These are phyloP conservation scores for Branchinecta lindahli DNA, from an alignment of 1,140 invertebrate species.

Conservation along the genomic window DNA sequence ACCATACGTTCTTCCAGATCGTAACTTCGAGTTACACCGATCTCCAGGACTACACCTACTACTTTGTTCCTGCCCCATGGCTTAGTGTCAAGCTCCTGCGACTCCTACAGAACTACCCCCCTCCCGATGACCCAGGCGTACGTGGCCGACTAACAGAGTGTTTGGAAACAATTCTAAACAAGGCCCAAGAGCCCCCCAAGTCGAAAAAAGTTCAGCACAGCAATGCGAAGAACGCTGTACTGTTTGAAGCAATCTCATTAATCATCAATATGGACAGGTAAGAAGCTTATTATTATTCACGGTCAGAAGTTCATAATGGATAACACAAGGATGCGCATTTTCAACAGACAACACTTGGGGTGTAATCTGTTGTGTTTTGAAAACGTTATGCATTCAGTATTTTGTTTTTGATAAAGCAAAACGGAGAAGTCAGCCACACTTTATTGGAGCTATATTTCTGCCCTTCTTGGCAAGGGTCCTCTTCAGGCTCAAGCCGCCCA, in stretches of 20 bases:
- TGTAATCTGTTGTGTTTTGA: no score
- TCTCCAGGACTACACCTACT: conserved; percentile 98
- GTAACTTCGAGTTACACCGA: conserved; percentile 96
- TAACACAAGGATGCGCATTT: no score
- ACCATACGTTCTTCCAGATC: conserved; percentile 58
- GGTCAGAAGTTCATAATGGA: conserved; percentile 10
- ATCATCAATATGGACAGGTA: conserved; percentile 96
- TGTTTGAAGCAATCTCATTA: conserved; percentile 98
- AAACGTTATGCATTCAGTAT: no score
- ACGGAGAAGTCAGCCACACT: no score
- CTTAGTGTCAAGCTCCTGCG: conserved; percentile 92
- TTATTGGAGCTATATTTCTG: no score
- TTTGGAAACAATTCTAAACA: conserved; percentile 98
- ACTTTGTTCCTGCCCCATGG: conserved; percentile 99
- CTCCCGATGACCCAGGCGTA: conserved; percentile 89
- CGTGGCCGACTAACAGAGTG: conserved; percentile 91
- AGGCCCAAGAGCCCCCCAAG: conserved; percentile 98
- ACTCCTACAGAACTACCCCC: conserved; percentile 94
- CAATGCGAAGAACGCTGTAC: conserved; percentile 98
- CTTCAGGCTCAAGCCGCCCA: no score
- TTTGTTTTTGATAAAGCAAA: no score
- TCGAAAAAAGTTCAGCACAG: conserved; percentile 99
- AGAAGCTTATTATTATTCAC: conserved; percentile 6
- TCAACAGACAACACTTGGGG: no score
- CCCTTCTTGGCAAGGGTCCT: no score